Conservation (phyloP, 2,797 vertebrate genomes). For the Tamandua tetradactyla region DNA sequence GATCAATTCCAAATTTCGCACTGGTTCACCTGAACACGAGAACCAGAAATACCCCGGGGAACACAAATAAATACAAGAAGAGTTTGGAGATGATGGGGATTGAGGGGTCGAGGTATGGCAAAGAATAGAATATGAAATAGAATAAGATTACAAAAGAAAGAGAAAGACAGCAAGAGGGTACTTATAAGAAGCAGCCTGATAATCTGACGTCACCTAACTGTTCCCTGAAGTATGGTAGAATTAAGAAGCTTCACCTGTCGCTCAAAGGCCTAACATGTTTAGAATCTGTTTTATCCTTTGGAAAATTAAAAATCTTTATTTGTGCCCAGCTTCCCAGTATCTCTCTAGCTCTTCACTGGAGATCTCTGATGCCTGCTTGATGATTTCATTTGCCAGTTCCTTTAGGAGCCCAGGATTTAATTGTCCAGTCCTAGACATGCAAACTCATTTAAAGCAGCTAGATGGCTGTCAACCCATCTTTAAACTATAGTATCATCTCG, state of each 20-base stretch:
- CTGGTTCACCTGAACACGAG: background rate
- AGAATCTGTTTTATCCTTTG: background rate
- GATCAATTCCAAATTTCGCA: background rate
- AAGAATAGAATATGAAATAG: background rate
- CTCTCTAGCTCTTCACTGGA: background rate
- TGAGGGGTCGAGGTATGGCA: fast-evolving
- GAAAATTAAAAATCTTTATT: background rate
- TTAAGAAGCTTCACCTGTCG: background rate
- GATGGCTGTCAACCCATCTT: background rate
- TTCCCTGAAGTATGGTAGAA: background rate
- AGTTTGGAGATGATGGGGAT: background rate
- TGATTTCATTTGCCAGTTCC: background rate
- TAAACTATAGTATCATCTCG: background rate
- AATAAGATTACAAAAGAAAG: background rate
- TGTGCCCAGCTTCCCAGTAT: background rate
- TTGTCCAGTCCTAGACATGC: background rate
- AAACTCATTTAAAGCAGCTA: background rate
- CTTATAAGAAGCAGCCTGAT: background rate
- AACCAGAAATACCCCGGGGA: background rate
- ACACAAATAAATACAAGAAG: background rate
- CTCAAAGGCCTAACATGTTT: background rate
- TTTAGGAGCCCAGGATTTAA: background rate
- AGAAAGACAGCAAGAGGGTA: background rate
- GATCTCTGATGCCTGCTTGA: background rate
- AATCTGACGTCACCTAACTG: background rate